Evolutionary conservation across 2,797 vertebrate species (phyloP).

Genomic region (Oophaga sylvatica): DNA sequence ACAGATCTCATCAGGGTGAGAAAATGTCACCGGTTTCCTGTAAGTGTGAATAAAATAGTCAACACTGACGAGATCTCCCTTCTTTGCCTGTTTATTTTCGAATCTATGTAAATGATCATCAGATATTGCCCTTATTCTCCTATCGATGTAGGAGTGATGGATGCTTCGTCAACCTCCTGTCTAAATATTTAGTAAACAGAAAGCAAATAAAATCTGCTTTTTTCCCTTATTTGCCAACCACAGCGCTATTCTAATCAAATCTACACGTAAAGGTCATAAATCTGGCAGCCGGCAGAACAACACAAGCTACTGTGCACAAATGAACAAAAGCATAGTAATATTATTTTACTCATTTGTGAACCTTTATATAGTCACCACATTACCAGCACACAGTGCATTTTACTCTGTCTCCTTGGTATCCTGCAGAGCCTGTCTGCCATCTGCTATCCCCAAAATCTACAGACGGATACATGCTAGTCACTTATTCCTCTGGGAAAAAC

Average conservation of each 20-base stretch:
- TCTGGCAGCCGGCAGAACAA: conserved; percentile 19
- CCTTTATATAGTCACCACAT: conserved; percentile 36
- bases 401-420: conserved; percentile 55
- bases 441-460: conserved; percentile 55
- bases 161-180: conserved; percentile 29
- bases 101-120: conserved; percentile 32
- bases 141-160: conserved; percentile 7
- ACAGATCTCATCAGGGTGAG: neutral
- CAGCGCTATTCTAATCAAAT: conserved; percentile 25
- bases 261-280: conserved; percentile 36
- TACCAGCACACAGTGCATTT: conserved; percentile 35
- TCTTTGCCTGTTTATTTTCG: conserved; percentile 30
- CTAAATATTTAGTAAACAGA: conserved; percentile 47
- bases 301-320: conserved; percentile 12
- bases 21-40: conserved; percentile 6
- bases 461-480: conserved; percentile 61
- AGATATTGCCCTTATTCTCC: conserved; percentile 17
- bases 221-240: conserved; percentile 13
- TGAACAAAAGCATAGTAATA: conserved; percentile 22
- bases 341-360: conserved; percentile 50
- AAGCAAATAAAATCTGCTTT: conserved; percentile 47
- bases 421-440: conserved; percentile 61
- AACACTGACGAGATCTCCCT: neutral
- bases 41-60: conserved; percentile 31
- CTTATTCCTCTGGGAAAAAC: conserved; percentile 63